Evolutionary conservation across 2,888 invertebrate species (phyloP).

Genomic region (Baccha elongata): DNA sequence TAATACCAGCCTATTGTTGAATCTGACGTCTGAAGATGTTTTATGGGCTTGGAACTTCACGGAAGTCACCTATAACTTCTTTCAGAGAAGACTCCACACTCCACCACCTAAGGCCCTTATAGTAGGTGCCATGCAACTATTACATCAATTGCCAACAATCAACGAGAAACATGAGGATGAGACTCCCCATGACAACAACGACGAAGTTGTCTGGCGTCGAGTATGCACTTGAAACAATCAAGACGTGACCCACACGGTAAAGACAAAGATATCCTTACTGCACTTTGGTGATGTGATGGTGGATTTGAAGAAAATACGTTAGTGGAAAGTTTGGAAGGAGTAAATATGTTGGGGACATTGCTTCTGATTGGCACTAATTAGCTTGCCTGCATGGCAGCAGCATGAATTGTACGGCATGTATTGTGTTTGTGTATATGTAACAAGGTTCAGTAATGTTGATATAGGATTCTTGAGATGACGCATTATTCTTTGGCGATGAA

Average conservation of each 20-base stretch:
- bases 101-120: not conserved
- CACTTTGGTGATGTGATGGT: slow-evolving; percentile 14
- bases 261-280: slow-evolving; percentile 51
- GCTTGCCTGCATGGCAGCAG: slow-evolving; percentile 32
- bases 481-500: slow-evolving; percentile 28
- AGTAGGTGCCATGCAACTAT: slow-evolving; percentile 58
- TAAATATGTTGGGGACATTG: slow-evolving; percentile 9
- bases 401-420: not conserved
- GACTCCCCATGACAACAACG: slow-evolving; percentile 53
- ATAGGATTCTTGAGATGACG: slow-evolving; percentile 38
- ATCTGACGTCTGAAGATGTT: slow-evolving; percentile 53
- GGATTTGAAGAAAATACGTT: not conserved
- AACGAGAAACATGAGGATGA: slow-evolving; percentile 2
- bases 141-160: slow-evolving; percentile 66
- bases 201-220: slow-evolving; percentile 54
- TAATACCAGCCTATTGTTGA: slow-evolving; percentile 45
- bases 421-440: not conserved
- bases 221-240: slow-evolving; percentile 67
- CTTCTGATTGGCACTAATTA: slow-evolving; percentile 63
- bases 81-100: slow-evolving; percentile 9
- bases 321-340: not conserved
- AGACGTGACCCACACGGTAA: slow-evolving; percentile 68
- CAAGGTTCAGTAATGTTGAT: slow-evolving; percentile 24
- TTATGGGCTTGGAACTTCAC: slow-evolving; percentile 47
- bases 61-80: slow-evolving; percentile 62